Percentiles rank a stretch among this genome's conserved stretches.
Evolutionary conservation across 1,140 invertebrate genomes (phyloP).

Genomic region (Euschistus heros): DNA sequence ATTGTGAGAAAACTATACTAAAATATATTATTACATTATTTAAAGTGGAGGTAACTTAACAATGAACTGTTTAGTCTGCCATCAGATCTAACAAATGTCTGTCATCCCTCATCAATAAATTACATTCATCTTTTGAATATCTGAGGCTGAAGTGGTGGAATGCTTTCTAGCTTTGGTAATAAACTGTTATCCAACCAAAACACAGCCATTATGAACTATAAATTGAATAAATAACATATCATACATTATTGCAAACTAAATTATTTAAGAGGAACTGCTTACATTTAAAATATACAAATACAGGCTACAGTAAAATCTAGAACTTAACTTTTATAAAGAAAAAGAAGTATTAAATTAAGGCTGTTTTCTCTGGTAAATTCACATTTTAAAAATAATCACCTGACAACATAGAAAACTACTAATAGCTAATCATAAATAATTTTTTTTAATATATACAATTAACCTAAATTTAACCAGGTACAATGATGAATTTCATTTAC

Average conservation of each 20-base stretch:
- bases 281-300: conserved; percentile 1
- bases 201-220: conserved; percentile 23
- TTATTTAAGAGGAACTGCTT: conserved; percentile 23
- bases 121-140: not conserved
- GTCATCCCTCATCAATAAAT: not conserved
- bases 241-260: conserved; percentile 14
- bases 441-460: not conserved
- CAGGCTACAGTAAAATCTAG: not conserved
- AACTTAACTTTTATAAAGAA: conserved; percentile 3
- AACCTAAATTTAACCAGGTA: conserved; percentile 1
- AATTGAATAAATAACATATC: conserved; percentile 14
- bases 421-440: not conserved
- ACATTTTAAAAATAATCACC: not conserved
- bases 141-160: conserved; percentile 22
- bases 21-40: too few species aligned
- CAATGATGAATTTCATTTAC: conserved; percentile 11
- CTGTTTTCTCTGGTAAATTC: not conserved
- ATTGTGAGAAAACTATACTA: too few species aligned
- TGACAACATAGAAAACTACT: not conserved
- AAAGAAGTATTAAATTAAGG: not conserved
- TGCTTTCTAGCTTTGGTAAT: conserved; percentile 25
- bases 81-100: not conserved
- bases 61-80: conserved; percentile 13
- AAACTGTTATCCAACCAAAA: conserved; percentile 22
- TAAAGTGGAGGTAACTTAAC: conserved; percentile 11